These are phyloP conservation scores for Arvicanthis niloticus DNA, from an alignment of 2,113 vertebrate species.

Conservation along the genomic window DNA sequence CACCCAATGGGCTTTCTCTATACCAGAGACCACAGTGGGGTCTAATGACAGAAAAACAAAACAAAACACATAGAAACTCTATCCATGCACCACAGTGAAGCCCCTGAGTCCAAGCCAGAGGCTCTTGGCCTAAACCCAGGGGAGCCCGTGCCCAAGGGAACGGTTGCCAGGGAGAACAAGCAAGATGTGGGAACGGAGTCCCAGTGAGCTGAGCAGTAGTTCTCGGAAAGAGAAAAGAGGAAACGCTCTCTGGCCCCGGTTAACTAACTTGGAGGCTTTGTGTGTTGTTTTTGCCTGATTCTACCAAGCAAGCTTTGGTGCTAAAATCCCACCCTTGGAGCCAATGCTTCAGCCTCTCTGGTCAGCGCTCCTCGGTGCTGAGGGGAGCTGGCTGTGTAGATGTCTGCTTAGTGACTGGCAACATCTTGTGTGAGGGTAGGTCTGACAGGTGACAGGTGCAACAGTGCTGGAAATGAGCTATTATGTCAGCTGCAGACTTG, in stretches of 20 bases:
- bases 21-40: not conserved
- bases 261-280: not conserved
- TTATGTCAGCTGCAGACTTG: not conserved
- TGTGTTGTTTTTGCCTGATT: not conserved
- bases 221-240: not conserved
- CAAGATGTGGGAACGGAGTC: not conserved
- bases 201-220: not conserved
- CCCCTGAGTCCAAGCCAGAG: not conserved
- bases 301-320: not conserved
- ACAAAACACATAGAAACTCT: not conserved
- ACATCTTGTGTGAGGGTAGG: not conserved
- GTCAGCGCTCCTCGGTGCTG: not conserved
- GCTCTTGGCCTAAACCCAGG: not conserved
- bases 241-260: not conserved
- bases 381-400: not conserved
- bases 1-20: not conserved
- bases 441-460: not conserved
- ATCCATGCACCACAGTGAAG: not conserved
- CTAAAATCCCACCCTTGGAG: not conserved
- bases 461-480: not conserved
- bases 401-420: not conserved
- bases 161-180: not conserved
- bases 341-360: not conserved
- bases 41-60: slow-evolving; percentile 4
- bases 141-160: not conserved